A percentile compares a stretch with the other conserved stretches of the same genome.
phyloP scores from a whole-genome alignment of 1,140 invertebrate species.

The Drosophila bocqueti region DNA sequence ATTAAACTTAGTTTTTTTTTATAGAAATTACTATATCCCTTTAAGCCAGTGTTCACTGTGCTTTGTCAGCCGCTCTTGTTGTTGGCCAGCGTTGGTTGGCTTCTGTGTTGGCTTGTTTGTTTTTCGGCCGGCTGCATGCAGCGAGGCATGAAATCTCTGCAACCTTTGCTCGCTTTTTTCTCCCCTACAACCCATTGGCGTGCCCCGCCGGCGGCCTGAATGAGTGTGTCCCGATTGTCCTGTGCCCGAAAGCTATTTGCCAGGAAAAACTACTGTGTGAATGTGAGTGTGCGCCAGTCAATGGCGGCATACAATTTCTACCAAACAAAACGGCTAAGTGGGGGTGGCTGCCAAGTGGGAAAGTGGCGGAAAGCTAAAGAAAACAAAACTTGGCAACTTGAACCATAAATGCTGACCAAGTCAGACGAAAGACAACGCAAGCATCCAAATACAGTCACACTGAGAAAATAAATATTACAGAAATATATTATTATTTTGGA shows the following conservation, averaged over 20 bases:
- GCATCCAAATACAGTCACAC: constrained; percentile 31
- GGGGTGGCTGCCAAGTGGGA: constrained; percentile 2
- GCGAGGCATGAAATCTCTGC: constrained; percentile 75
- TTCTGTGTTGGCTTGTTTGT: constrained; percentile 44
- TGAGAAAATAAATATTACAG: not conserved
- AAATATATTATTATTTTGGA: too few relatives aligned
- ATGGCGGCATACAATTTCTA: constrained; percentile 73
- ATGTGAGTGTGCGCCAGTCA: constrained; percentile 52
- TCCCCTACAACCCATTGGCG: constrained; percentile 23
- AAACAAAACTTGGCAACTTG: constrained; percentile 71
- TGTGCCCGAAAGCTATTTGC: constrained; percentile 67
- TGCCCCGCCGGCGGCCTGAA: constrained; percentile 41
- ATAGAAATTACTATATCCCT: not conserved
- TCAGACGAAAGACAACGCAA: constrained; percentile 43
- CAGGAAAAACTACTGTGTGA: constrained; percentile 49
- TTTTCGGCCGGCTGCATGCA: constrained; percentile 60
- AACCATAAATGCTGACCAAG: constrained; percentile 63
- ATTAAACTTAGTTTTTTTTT: not conserved
- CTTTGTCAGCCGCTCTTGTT: constrained; percentile 5
- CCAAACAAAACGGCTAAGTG: constrained; percentile 48
- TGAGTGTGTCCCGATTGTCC: constrained; percentile 66
- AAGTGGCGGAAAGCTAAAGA: constrained; percentile 35
- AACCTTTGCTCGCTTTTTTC: constrained; percentile 59
- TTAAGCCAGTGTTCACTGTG: constrained; percentile 11
- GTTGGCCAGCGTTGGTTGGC: constrained; percentile 27